Conservation (phyloP, 2,113 vertebrate genomes). For the Carassius auratus region DNA sequence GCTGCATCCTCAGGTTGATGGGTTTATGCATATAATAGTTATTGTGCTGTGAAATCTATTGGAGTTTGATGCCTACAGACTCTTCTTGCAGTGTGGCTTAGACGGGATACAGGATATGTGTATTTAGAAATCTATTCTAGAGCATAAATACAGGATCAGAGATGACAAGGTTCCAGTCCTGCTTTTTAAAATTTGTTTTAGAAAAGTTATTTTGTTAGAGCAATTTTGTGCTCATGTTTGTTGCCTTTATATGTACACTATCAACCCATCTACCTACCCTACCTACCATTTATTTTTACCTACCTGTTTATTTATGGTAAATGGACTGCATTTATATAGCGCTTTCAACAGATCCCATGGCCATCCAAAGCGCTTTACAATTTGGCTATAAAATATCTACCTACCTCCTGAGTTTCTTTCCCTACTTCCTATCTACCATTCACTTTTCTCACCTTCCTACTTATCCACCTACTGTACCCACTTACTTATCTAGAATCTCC, state of each 20-base stretch:
- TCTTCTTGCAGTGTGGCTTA: background rate
- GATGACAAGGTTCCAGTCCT: background rate
- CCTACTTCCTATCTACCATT: no score
- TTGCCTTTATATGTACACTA: no score
- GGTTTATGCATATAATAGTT: background rate
- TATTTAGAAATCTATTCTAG: background rate
- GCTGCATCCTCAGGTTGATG: background rate
- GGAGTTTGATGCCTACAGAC: background rate
- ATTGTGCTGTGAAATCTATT: background rate
- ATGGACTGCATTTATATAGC: no score
- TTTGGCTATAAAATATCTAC: no score
- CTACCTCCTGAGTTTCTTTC: no score
- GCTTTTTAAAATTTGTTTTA: background rate
- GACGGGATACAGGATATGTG: background rate
- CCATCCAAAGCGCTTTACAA: no score
- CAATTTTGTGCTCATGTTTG: background rate
- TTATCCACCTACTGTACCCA: no score
- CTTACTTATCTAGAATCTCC: no score
- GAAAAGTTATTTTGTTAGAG: background rate
- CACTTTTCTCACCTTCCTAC: no score
- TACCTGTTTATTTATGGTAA: no score
- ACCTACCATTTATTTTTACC: background rate
- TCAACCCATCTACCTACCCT: no score
- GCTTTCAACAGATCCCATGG: no score
- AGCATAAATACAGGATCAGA: conserved; percentile 1